Evolutionary conservation across 2,888 invertebrate species (phyloP).

Genomic region (Lissonota sp.): DNA sequence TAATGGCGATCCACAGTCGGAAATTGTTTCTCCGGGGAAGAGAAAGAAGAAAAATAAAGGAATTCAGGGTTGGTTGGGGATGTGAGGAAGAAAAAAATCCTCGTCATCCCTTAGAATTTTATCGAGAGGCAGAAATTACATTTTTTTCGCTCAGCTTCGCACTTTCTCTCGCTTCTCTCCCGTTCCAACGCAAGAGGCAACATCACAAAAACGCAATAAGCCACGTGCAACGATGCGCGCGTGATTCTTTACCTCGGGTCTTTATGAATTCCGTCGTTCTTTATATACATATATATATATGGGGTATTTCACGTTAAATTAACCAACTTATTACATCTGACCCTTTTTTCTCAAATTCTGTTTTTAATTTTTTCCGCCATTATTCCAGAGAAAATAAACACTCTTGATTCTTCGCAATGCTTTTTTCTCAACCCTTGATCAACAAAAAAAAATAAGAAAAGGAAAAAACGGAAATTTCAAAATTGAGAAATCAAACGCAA

Average conservation of each 20-base stretch:
- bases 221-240: constrained; percentile 64
- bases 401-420: constrained; percentile 7
- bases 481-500: too few species aligned
- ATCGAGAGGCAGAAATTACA: constrained; percentile 59
- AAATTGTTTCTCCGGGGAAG: constrained; percentile 32
- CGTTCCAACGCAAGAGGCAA: neutral
- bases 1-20: neutral
- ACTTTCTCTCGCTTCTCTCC: constrained; percentile 4
- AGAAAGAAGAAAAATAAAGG: constrained; percentile 22
- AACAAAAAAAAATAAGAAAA: too few species aligned
- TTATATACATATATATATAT: too few species aligned
- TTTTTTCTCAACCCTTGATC: neutral
- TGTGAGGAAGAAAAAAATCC: constrained; percentile 30
- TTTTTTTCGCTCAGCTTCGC: constrained; percentile 40
- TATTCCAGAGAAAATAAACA: neutral
- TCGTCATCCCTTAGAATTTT: constrained; percentile 49
- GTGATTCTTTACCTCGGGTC: constrained; percentile 50
- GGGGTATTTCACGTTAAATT: too few species aligned
- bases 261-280: constrained; percentile 8
- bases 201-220: constrained; percentile 64
- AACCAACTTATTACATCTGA: too few species aligned
- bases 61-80: neutral
- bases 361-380: too few species aligned
- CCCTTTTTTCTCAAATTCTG: too few species aligned
- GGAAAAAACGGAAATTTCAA: too few species aligned